Evolutionary conservation across 1,140 invertebrate species (phyloP), one percentile per base, ranked within the genome.

Genomic region (Drosophila oshimai): DNA sequence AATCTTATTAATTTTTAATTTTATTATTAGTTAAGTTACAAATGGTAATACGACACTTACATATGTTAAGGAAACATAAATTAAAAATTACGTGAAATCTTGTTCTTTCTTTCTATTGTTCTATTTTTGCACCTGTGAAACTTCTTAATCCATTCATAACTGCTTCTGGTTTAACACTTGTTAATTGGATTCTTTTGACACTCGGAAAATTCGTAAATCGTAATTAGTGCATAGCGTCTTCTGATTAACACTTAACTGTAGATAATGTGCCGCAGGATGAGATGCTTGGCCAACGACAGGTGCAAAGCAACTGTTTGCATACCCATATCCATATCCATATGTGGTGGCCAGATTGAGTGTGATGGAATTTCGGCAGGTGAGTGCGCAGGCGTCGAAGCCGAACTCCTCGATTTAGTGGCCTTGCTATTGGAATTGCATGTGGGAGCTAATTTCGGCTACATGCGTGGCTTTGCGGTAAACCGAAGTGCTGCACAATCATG

Each of bases 331-430:
- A 22, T 13, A 37, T 50, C 33, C 41, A 37, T 22, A 39, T 37
- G 15, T 33, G 18, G 31, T 72, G 22, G 26, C 26, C 31, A 71
- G 13, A 18, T 50, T 33, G 20, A 37, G 29, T 10, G 12, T 55
- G 12, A 31, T 10, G 7, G 15, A 12, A 17, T 7, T 3, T 34
- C 33, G 39, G 12, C 45, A 39, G 33, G 33, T 18, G 18, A 61
- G 24, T 61, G 67, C 68, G 68, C 68, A 72, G 54, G 54, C 68
- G 54, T 49, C 72, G 12, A 39, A 50, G 44, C 36, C 44, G 28
- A 22, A 44, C 31, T 29, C 12, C 45, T 33, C 18, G 15, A 41
- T 33, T 22, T 39, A 10, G 10, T 15, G 36, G 17, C 20, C 10
- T 20, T 17, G 36, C 37, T 26, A 44, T 22, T 39, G 53, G 37